Base-by-base conservation (phyloP, 2,888 invertebrate species). In the Eupithecia subfuscata region DNA sequence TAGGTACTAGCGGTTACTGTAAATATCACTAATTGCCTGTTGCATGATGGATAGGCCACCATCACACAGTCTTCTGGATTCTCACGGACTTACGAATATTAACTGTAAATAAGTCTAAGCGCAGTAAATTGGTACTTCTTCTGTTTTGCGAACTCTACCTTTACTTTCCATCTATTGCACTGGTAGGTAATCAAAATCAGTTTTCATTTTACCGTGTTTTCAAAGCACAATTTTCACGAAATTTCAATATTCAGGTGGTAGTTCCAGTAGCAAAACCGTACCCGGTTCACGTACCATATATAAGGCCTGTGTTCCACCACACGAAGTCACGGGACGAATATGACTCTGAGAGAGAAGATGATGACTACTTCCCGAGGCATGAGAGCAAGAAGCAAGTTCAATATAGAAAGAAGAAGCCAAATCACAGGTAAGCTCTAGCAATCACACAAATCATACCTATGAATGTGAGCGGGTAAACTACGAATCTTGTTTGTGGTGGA, bases 221-320 rank as follows among this genome's bases (percentile, higher is more conserved):
- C 12, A 5, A 56, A 14, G 25, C 9, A 34, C 11, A 40, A 67
- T 40, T 77, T 71, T 65, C 37, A 70, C 40, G 37, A 3, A 60
- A 30, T 56, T 71, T 67, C n/a, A 65, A 40, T 60, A 69, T 65
- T 43, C 67, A 95, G 95, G 96, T 97, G 75, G 95, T 96, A 86
- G 96, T 97, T 6, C 96, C 97, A 82, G 96, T 97, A 68, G 96
- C 97, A 72, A 96, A 97, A 86, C 97, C 97, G 7, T 96, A 96
- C 85, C 97, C 97, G 40, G 96, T 97, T 2, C 96, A 96, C 81
- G 95, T 97, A 60, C 97, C 96, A 60, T 95, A 97, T 78, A 89
- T 96, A 60, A 93, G 95, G 82, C 96, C 96, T 1, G 93, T 96
- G 74, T 94, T 94, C 84, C 94, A 95, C 81, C 93, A 94, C 82